These are phyloP conservation scores for Leptothorax acervorum DNA, from an alignment of 2,888 invertebrate species.

Conservation along the genomic window DNA sequence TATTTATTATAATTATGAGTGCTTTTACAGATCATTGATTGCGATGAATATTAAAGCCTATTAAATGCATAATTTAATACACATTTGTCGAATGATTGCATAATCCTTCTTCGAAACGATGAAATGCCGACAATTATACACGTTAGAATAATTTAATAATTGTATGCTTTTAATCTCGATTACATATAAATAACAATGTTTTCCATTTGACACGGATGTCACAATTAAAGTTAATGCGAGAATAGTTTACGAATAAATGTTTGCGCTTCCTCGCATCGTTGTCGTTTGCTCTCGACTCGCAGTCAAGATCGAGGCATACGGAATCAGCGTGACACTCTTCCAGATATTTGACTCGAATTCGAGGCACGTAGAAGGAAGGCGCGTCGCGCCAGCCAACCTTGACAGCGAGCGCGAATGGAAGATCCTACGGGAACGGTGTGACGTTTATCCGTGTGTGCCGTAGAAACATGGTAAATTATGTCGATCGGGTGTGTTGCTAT, in stretches of 20 bases:
- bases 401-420: slow-evolving; percentile 61
- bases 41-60: not conserved
- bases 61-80: not conserved
- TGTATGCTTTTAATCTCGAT: slow-evolving; percentile 13
- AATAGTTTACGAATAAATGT: slow-evolving; percentile 27
- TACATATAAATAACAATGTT: not conserved
- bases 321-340: slow-evolving; percentile 46
- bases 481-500: slow-evolving; percentile 58
- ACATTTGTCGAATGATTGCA: not conserved
- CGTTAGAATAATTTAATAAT: slow-evolving; percentile 24
- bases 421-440: slow-evolving; percentile 67
- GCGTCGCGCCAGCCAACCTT: slow-evolving; percentile 67
- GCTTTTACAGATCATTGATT: slow-evolving; percentile 15
- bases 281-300: not conserved
- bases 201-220: not conserved
- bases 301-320: slow-evolving; percentile 26
- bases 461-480: slow-evolving; percentile 72
- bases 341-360: slow-evolving; percentile 61
- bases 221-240: slow-evolving; percentile 20
- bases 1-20: not conserved
- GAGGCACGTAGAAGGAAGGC: slow-evolving; percentile 63
- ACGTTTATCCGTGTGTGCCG: slow-evolving; percentile 70
- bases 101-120: not conserved
- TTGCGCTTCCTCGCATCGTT: not conserved
- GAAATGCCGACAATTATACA: slow-evolving; percentile 3